Evolutionary conservation across 1,140 invertebrate species (phyloP), one percentile per base, ranked within the genome.

Genomic region (Procambarus virginalis): DNA sequence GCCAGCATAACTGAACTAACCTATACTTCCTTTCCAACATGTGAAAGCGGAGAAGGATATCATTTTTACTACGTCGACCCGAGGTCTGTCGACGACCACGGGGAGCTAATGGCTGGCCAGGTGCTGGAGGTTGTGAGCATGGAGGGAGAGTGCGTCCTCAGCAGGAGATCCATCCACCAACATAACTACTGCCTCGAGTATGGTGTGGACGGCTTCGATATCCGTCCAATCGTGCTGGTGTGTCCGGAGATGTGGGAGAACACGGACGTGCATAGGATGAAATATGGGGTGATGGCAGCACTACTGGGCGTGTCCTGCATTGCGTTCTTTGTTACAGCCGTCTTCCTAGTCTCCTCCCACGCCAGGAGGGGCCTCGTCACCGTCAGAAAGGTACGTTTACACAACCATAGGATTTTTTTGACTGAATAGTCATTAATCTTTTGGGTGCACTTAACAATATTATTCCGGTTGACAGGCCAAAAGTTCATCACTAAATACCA

Each of bases 321-420:
- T 10, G 90, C 89, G 2, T 86, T 92, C 55, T 46, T 91, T 22
- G 86, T 73, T 20, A 89, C 91, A 6, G 82, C 88, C 55, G 79
- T 91, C 85, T 85, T 81, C 2, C 85, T 92, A 68, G 55, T 92
- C 68, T 91, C 78, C 73, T 91, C 86, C 48, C 83, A 89, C 45
- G 91, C 91, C 77, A 88, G 91, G 46, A 84, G 91, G 79, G 91
- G 91, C 48, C 88, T 92, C 49, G 89, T 92, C 76, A 92, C 91
- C 58, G 91, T 92, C 64, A 91, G 86, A 46, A 92, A 92, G 89
- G 91, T 92, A 80, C 20, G 78, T 14, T 34, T 34, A 34, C 34
- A 34, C 34, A 34, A 34, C 34, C 1, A 34, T 34, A 34, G 0
- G 34, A 34, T 34, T 34, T 34, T 34, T 34, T 34, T 34, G 0